Percentiles rank a stretch among this genome's conserved stretches.
Evolutionary conservation across 2,888 invertebrate genomes (phyloP).

Genomic region (Euphydryas editha): DNA sequence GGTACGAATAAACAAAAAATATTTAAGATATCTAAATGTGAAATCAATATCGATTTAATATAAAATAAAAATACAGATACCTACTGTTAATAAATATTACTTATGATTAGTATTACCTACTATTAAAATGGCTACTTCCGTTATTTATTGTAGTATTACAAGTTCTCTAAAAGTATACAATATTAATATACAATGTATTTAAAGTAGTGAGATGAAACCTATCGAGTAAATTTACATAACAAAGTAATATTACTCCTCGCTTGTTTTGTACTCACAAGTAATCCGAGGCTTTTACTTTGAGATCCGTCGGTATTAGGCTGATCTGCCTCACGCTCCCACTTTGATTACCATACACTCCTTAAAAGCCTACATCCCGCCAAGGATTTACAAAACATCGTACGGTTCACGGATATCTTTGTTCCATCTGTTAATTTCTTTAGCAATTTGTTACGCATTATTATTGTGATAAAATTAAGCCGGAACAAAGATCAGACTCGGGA

Average conservation of each 20-base stretch:
- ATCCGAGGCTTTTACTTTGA: constrained; percentile 71
- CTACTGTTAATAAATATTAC: background rate
- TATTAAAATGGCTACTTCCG: background rate
- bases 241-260: constrained; percentile 28
- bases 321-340: constrained; percentile 62
- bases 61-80: background rate
- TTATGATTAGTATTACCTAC: constrained; percentile 3
- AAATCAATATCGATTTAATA: constrained; percentile 8
- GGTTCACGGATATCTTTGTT: constrained; percentile 33
- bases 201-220: constrained; percentile 12
- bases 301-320: constrained; percentile 66
- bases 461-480: constrained; percentile 8
- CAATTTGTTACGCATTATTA: constrained; percentile 33
- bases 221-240: constrained; percentile 27
- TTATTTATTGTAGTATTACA: background rate
- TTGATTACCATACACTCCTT: constrained; percentile 75
- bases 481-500: background rate
- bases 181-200: background rate
- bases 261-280: constrained; percentile 48
- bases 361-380: constrained; percentile 57
- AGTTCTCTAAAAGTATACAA: background rate
- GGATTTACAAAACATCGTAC: constrained; percentile 47
- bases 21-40: background rate
- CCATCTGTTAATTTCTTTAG: constrained; percentile 30
- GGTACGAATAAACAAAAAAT: too few relatives aligned